Evolutionary conservation across 2,113 vertebrate species (phyloP).

Genomic region (Pipra filicauda): DNA sequence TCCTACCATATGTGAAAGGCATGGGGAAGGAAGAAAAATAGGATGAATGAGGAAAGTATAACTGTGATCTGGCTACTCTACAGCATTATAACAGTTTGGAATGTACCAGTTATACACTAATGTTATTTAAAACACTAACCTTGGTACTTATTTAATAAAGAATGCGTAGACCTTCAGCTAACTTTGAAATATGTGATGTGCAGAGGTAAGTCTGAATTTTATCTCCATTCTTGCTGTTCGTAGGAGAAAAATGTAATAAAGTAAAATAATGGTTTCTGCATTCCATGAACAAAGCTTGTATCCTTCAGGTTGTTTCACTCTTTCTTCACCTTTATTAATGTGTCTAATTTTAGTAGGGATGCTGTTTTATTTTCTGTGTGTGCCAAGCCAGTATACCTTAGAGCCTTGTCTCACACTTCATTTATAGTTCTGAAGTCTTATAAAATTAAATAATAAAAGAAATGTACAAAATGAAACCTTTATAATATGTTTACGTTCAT

Average conservation of each 20-base stretch:
- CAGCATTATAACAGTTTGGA: background rate
- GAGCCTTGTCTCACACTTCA: background rate
- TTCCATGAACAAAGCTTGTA: background rate
- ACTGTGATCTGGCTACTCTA: background rate
- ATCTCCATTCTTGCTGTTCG: background rate
- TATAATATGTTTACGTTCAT: background rate
- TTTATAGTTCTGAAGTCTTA: background rate
- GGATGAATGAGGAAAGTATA: background rate
- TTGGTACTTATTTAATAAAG: background rate
- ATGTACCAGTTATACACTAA: background rate
- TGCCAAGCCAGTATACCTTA: background rate
- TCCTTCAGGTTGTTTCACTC: background rate
- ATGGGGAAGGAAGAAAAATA: background rate
- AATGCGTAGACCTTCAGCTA: background rate
- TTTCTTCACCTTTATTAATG: background rate
- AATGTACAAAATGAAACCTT: background rate
- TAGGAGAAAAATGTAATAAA: background rate
- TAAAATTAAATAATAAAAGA: background rate
- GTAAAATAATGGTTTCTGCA: background rate
- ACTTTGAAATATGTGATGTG: background rate
- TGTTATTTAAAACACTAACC: background rate
- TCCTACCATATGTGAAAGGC: background rate
- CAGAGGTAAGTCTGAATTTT: background rate
- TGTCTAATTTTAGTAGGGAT: background rate
- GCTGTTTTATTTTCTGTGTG: background rate